Evolutionary conservation across 1,140 invertebrate species (phyloP), one percentile per base, ranked within the genome.

Genomic region (Heliconius eleuchia): DNA sequence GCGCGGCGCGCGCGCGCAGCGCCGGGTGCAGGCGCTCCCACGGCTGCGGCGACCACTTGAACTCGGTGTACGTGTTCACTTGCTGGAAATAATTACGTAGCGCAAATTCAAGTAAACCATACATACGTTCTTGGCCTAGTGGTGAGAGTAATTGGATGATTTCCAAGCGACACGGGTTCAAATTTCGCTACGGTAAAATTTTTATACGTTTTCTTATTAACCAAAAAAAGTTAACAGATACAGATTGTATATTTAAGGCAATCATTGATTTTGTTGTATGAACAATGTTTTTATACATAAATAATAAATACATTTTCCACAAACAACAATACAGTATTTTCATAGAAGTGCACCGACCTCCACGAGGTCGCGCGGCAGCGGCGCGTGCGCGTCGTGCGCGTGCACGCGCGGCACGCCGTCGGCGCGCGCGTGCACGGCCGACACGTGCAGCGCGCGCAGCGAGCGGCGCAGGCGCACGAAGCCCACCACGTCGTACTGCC

Each of bases 401-500:
- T 7, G 60, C 34, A 84, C 83, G n/a, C 84, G 76, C 30, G 79
- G 71, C 18, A 84, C 60, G 60, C 23, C 23, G 60, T n/a, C 23
- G 19, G 5, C 72, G 80, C 77, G 80, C 18, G 72, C 73, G 84
- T 87, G 85, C 57, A 90, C 80, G 1, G 91, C 84, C 1, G 89
- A 91, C 39, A 93, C 76, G 30, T 92, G 88, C 11, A 93, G 84
- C 77, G 1, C 50, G 42, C 50, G n/a, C 46, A 93, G 84, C 1
- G 79, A 76, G 9, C 84, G 85, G 74, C 90, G 89, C n/a, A 94
- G 86, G 0, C 92, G 87, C 11, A 89, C 88, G 74, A 92, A 87
- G 1, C 92, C 92, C 5, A 94, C 73, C 18, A 94, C 39, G 77
- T 94, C 92, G 85, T 92, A 92, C 77, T 92, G 89, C 89, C 91